phyloP scores from a whole-genome alignment of 2,113 vertebrate species.

The Notothenia coriiceps region DNA sequence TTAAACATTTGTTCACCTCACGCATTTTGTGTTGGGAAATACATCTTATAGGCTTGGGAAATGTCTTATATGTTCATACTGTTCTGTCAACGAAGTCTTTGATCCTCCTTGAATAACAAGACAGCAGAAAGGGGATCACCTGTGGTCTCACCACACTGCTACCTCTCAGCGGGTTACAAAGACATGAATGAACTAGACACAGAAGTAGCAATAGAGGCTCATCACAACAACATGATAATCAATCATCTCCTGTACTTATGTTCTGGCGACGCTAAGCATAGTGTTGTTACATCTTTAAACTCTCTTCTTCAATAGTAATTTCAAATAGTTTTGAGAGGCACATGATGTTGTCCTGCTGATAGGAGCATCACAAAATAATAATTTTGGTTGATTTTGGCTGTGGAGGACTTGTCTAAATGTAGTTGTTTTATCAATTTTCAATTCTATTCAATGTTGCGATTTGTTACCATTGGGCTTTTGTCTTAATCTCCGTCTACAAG shows the following conservation, averaged over 20 bases:
- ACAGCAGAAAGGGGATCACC: not conserved
- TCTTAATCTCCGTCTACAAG: not conserved
- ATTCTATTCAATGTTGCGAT: not conserved
- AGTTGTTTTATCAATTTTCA: not conserved
- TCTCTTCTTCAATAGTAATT: not conserved
- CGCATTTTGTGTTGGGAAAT: not conserved
- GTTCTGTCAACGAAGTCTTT: not conserved
- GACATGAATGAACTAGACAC: not conserved
- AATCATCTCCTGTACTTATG: not conserved
- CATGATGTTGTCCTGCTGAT: not conserved
- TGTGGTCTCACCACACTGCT: not conserved
- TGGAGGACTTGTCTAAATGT: not conserved
- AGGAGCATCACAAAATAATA: too few relatives aligned
- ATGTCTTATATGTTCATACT: not conserved
- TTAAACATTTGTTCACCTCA: not conserved
- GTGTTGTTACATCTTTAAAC: not conserved
- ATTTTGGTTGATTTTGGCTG: too few relatives aligned
- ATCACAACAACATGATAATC: not conserved
- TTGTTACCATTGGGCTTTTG: not conserved
- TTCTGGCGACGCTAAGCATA: not conserved
- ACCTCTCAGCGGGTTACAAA: not conserved
- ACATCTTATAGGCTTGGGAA: not conserved
- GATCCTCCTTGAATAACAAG: not conserved
- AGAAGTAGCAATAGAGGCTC: not conserved
- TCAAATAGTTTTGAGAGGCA: not conserved